Conservation (phyloP, 2,888 invertebrate genomes). For the Piscicola geometra region DNA sequence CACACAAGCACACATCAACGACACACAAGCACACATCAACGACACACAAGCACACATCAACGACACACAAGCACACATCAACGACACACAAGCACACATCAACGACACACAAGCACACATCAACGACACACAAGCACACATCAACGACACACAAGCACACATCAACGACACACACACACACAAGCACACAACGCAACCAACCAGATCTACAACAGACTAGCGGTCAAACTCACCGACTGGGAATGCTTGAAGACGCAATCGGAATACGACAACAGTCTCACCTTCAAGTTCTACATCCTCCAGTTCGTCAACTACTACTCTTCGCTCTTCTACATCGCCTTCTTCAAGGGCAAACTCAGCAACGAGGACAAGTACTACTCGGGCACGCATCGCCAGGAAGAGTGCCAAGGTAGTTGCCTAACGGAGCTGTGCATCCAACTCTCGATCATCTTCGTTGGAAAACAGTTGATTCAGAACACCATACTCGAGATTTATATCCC, state of each 20-base stretch:
- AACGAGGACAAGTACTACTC: constrained; percentile 27
- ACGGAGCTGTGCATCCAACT: constrained; percentile 88
- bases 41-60: no score
- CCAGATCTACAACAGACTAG: constrained; percentile 56
- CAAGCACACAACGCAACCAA: no score
- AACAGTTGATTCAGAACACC: constrained; percentile 80
- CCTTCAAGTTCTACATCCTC: constrained; percentile 85
- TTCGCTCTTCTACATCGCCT: constrained; percentile 93
- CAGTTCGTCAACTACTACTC: constrained; percentile 96
- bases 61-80: no score
- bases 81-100: no score
- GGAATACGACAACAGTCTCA: constrained; percentile 89
- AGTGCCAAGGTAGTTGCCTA: constrained; percentile 82
- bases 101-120: no score
- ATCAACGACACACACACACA: no score
- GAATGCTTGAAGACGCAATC: constrained; percentile 82
- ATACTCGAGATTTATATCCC: constrained; percentile 82
- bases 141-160: no score
- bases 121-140: no score
- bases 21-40: no score
- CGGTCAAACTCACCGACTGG: constrained; percentile 78
- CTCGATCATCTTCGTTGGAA: constrained; percentile 91
- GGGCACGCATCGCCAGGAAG: constrained; percentile 26
- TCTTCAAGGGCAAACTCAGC: constrained; percentile 74
- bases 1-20: no score